These are phyloP conservation scores for Casuarius casuarius DNA, from an alignment of 2,113 vertebrate species.

Conservation along the genomic window DNA sequence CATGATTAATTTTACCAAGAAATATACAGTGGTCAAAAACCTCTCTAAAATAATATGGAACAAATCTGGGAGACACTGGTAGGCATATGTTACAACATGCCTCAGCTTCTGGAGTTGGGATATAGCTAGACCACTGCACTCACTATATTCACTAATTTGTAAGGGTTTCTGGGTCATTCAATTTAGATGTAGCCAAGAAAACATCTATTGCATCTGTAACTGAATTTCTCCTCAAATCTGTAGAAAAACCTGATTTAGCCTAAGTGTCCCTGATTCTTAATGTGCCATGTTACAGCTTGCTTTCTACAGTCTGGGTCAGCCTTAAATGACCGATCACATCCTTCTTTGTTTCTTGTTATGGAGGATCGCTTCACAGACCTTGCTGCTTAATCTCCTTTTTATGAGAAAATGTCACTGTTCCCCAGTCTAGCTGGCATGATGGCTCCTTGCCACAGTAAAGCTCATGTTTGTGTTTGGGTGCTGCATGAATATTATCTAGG, in stretches of 20 bases:
- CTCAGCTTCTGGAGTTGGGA: background rate
- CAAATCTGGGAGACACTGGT: fast-evolving
- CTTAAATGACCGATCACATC: background rate
- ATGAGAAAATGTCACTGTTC: background rate
- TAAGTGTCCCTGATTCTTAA: background rate
- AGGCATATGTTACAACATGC: fast-evolving
- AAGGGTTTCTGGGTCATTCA: background rate
- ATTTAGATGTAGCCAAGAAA: background rate
- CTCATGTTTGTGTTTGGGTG: background rate
- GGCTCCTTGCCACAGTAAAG: background rate
- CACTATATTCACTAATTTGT: background rate
- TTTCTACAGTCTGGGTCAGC: background rate
- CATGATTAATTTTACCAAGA: background rate
- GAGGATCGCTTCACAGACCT: background rate
- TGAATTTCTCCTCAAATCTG: background rate
- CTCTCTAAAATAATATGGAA: background rate
- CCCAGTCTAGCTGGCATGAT: background rate
- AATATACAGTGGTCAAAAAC: background rate
- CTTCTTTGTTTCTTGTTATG: background rate
- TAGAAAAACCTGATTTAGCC: background rate
- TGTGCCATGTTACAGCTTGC: background rate
- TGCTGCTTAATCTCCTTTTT: background rate
- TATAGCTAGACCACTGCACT: background rate
- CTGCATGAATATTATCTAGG: background rate
- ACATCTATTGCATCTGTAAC: background rate